These are phyloP conservation scores for Microtus ochrogaster DNA, from an alignment of 2,113 vertebrate species.

Conservation along the genomic window DNA sequence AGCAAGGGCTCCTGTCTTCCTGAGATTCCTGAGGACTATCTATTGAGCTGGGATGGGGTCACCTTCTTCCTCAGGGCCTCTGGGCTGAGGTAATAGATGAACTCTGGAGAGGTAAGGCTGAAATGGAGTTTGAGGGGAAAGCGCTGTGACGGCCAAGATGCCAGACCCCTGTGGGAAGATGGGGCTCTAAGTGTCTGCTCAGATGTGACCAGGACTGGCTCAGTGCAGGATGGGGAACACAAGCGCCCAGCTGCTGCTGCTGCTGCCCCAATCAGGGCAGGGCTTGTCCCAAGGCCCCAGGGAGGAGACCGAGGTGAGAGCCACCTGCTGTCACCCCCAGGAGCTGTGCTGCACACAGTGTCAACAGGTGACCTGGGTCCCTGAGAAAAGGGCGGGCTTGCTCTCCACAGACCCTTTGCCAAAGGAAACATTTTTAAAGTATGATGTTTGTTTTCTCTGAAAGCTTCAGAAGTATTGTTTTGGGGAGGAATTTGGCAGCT, in stretches of 20 bases:
- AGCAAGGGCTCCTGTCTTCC: too few relatives aligned
- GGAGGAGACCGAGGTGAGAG: not conserved
- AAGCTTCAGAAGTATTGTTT: not conserved
- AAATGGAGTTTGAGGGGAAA: accelerated
- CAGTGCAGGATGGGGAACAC: not conserved
- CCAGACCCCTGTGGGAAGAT: not conserved
- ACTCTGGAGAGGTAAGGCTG: not conserved
- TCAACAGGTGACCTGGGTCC: not conserved
- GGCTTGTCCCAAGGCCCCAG: not conserved
- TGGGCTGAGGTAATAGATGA: not conserved
- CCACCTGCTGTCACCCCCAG: not conserved
- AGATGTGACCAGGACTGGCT: not conserved
- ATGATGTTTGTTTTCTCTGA: not conserved
- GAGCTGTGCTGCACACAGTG: not conserved
- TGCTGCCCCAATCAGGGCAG: not conserved
- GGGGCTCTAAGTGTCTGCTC: not conserved
- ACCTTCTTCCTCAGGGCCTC: not conserved
- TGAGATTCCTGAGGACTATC: too few relatives aligned
- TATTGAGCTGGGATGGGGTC: not conserved
- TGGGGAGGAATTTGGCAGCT: not conserved
- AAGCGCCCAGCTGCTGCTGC: not conserved
- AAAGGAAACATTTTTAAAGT: not conserved
- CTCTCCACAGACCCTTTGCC: not conserved
- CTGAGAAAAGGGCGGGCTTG: not conserved
- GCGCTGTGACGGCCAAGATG: accelerated